phyloP scores from a whole-genome alignment of 2,888 invertebrate genomes.

The Pseudeuparius sepicola region DNA sequence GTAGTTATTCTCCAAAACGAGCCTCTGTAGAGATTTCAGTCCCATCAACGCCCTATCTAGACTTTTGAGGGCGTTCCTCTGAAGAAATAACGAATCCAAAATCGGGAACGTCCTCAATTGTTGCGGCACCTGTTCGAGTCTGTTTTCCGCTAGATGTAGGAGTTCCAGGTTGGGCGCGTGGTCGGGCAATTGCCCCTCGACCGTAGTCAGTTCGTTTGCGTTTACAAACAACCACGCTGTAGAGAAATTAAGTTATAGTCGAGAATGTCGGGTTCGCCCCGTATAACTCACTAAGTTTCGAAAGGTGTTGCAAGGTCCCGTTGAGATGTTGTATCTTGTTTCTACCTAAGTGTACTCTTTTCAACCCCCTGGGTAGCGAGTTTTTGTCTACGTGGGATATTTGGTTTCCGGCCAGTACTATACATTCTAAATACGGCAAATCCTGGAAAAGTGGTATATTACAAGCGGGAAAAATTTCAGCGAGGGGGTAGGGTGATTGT shows the following conservation, averaged over 20 bases:
- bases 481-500: no score
- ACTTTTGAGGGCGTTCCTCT: slow-evolving; percentile 59
- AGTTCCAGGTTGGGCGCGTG: slow-evolving; percentile 55
- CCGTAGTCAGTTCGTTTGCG: slow-evolving; percentile 59
- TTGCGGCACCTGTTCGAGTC: slow-evolving; percentile 57
- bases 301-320: slow-evolving; percentile 58
- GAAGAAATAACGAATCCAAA: slow-evolving; percentile 61
- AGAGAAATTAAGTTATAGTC: no score
- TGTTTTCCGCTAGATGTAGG: slow-evolving; percentile 66
- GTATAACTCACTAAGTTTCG: no score
- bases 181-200: slow-evolving; percentile 68
- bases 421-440: slow-evolving; percentile 52
- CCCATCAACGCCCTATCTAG: slow-evolving; percentile 64
- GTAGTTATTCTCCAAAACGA: slow-evolving; percentile 63
- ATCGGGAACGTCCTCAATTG: slow-evolving; percentile 60
- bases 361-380: slow-evolving; percentile 58
- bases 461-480: no score
- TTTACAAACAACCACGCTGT: slow-evolving; percentile 75
- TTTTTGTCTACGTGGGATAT: slow-evolving; percentile 63
- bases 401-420: slow-evolving; percentile 66
- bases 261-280: no score
- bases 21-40: slow-evolving; percentile 52
- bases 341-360: slow-evolving; percentile 62
- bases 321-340: slow-evolving; percentile 65
- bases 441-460: slow-evolving; percentile 45